Conservation (phyloP, 2,113 vertebrate species). For the Spea bombifrons region DNA sequence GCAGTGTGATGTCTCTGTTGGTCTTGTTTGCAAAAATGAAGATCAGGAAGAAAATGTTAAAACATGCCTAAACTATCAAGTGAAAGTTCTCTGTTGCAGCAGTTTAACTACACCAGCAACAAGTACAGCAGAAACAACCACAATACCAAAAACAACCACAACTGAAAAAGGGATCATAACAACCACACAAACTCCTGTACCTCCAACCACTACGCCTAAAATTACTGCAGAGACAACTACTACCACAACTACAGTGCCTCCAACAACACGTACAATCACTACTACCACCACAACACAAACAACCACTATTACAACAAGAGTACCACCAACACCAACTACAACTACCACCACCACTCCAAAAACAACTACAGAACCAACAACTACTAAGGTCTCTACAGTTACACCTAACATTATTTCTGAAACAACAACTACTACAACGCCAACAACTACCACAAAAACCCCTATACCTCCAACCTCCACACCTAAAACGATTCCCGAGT, state of each 20-base stretch:
- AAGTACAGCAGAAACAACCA: background rate
- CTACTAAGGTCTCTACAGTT: background rate
- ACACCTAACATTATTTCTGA: no score
- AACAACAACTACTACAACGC: no score
- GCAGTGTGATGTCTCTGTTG: conserved; percentile 44
- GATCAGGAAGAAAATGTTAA: conserved; percentile 47
- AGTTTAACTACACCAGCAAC: background rate
- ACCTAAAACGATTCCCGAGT: fast-evolving
- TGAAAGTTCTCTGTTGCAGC: conserved; percentile 57
- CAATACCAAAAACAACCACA: background rate
- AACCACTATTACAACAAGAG: conserved; percentile 4
- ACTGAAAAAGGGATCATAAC: background rate
- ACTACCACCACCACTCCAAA: background rate
- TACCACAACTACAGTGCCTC: background rate
- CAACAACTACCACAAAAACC: background rate
- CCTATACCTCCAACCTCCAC: background rate
- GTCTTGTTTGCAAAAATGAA: conserved; percentile 56
- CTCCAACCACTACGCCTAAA: background rate
- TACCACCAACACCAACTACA: background rate
- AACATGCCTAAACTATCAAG: conserved; percentile 54
- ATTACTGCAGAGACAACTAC: conserved; percentile 2
- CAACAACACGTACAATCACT: conserved; percentile 5
- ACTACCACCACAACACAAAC: conserved; percentile 14
- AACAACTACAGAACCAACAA: fast-evolving
- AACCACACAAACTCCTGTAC: fast-evolving